Evolutionary conservation across 2,888 invertebrate genomes (phyloP).

Genomic region (Eristalinus sepulchralis): DNA sequence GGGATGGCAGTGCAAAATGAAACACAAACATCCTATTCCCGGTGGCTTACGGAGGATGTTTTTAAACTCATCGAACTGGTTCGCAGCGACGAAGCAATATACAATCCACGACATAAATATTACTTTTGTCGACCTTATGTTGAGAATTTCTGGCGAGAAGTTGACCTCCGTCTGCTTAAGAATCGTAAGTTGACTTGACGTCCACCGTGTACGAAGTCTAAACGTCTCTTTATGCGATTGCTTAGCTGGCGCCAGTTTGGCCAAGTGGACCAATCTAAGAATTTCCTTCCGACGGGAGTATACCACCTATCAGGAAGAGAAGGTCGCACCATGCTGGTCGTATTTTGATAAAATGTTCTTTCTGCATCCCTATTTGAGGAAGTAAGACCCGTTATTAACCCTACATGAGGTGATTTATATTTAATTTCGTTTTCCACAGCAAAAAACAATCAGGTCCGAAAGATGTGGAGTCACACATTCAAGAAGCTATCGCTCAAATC

Average conservation of each 20-base stretch:
- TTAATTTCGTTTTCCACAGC: neutral
- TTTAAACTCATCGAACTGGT: constrained; percentile 79
- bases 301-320: constrained; percentile 78
- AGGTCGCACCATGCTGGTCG: constrained; percentile 79
- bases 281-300: constrained; percentile 80
- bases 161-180: constrained; percentile 78
- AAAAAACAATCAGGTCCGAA: constrained; percentile 74
- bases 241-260: constrained; percentile 77
- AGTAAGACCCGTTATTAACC: constrained; percentile 69
- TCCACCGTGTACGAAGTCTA: neutral
- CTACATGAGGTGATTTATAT: neutral
- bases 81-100: constrained; percentile 79
- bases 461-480: constrained; percentile 77
- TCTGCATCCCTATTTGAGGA: constrained; percentile 78
- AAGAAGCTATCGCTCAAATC: constrained; percentile 78
- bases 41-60: constrained; percentile 79
- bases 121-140: constrained; percentile 80
- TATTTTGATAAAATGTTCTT: constrained; percentile 80
- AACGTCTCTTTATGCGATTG: neutral
- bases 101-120: constrained; percentile 79
- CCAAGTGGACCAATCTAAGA: constrained; percentile 80
- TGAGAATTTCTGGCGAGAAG: constrained; percentile 80
- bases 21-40: constrained; percentile 72
- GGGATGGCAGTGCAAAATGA: constrained; percentile 31
- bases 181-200: constrained; percentile 74